Evolutionary conservation across 1,140 invertebrate species (phyloP).

Genomic region (Trichogramma pretiosum): DNA sequence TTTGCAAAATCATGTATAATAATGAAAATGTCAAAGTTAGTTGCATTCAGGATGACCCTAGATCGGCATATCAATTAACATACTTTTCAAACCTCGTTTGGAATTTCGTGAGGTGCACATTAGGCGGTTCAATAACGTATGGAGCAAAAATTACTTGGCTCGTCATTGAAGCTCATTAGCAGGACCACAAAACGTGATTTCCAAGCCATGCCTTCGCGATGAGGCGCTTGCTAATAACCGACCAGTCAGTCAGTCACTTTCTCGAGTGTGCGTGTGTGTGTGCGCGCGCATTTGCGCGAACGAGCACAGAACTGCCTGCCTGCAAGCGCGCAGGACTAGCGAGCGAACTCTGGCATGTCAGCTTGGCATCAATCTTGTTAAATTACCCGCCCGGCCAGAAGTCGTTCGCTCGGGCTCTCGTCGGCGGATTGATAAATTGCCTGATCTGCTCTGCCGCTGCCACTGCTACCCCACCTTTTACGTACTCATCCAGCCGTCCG

Average conservation of each 20-base stretch:
- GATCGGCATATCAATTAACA: too few species aligned
- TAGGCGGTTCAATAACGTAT: too few species aligned
- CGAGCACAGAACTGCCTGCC: too few species aligned
- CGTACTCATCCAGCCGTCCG: not conserved
- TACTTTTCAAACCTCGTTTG: too few species aligned
- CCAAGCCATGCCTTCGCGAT: slow-evolving; percentile 30
- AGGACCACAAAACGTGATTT: slow-evolving; percentile 26
- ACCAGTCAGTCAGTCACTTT: slow-evolving; percentile 32
- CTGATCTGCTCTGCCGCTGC: slow-evolving; percentile 46
- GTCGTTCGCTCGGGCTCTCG: slow-evolving; percentile 36
- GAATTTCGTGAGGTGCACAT: too few species aligned
- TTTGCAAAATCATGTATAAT: too few species aligned
- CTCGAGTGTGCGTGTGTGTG: slow-evolving; percentile 16
- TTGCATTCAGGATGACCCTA: too few species aligned
- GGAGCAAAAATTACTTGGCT: too few species aligned
- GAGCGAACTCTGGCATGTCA: slow-evolving; percentile 42
- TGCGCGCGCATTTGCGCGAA: slow-evolving; percentile 3
- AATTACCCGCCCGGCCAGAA: slow-evolving; percentile 42
- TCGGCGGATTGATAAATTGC: slow-evolving; percentile 45
- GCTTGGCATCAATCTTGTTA: slow-evolving; percentile 44
- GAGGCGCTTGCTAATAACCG: slow-evolving; percentile 37
- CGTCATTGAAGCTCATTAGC: slow-evolving; percentile 8
- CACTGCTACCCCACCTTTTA: not conserved
- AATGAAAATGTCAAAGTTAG: too few species aligned
- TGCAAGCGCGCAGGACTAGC: slow-evolving; percentile 23